A percentile compares a stretch with the other conserved stretches of the same genome.
Conservation (phyloP, 1,140 invertebrate species). For the Dendroctonus ponderosae region DNA sequence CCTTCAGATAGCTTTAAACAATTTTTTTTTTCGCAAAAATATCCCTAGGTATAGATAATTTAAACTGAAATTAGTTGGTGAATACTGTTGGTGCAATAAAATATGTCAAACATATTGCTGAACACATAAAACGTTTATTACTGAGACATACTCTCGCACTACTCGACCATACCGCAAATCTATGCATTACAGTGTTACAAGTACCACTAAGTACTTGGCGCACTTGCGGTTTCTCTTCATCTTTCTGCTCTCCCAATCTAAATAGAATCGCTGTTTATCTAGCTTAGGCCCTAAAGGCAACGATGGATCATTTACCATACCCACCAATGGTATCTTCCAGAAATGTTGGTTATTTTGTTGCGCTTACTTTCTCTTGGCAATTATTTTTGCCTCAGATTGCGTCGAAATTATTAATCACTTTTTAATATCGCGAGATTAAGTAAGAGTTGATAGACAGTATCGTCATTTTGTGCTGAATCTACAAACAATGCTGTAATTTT, state of each 20-base stretch:
- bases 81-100: not conserved
- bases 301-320: not conserved
- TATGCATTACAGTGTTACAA: constrained; percentile 7
- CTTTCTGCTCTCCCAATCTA: constrained; percentile 20
- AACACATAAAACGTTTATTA: not conserved
- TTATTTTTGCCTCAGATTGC: not conserved
- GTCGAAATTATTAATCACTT: not conserved
- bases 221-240: constrained; percentile 10
- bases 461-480: not conserved
- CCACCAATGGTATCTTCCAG: constrained; percentile 11
- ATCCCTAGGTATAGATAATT: not conserved
- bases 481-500: not conserved
- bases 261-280: constrained; percentile 20
- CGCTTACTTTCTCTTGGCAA: too few relatives aligned
- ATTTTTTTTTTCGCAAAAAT: not conserved
- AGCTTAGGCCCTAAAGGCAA: constrained; percentile 15
- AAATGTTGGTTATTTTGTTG: constrained; percentile 2
- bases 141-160: not conserved
- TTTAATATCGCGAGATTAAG: not conserved
- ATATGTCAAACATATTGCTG: not conserved
- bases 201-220: constrained; percentile 4
- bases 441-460: not conserved
- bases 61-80: not conserved
- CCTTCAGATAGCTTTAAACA: too few relatives aligned
- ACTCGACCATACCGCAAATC: constrained; percentile 10